Conservation (phyloP, 2,888 invertebrate genomes). For the Conus canariensis region DNA sequence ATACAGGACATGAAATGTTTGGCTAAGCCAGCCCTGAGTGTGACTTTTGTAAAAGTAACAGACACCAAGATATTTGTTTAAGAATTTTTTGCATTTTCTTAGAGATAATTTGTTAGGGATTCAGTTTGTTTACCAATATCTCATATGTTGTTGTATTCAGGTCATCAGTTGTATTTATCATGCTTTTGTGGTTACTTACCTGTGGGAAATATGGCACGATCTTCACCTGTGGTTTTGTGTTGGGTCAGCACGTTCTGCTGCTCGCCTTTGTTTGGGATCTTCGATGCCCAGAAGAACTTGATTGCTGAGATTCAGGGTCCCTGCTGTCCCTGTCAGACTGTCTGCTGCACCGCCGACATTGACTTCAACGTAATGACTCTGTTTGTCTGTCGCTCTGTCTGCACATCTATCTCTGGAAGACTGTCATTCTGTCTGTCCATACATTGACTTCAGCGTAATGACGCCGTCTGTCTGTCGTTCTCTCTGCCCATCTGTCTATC, state of each 20-base stretch:
- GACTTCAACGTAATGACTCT: conserved; percentile 69
- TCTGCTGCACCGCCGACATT: conserved; percentile 73
- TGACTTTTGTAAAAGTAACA: too few relatives aligned
- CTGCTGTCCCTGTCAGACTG: conserved; percentile 71
- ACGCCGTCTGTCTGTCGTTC: too few relatives aligned
- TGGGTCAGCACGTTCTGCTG: conserved; percentile 57
- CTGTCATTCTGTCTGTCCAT: not conserved
- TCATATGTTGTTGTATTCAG: not conserved
- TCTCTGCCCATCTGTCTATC: too few relatives aligned
- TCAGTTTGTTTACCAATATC: not conserved
- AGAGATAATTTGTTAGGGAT: not conserved
- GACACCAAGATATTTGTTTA: too few relatives aligned
- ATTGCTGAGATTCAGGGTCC: conserved; percentile 72
- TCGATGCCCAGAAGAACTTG: conserved; percentile 63
- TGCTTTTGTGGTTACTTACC: too few relatives aligned
- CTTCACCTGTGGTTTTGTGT: not conserved
- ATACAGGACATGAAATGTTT: too few relatives aligned
- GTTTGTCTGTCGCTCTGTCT: too few relatives aligned
- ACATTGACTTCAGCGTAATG: conserved; percentile 73
- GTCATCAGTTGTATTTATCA: too few relatives aligned
- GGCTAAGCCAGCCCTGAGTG: too few relatives aligned
- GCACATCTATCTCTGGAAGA: not conserved
- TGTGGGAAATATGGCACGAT: too few relatives aligned
- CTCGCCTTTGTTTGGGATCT: conserved; percentile 68
- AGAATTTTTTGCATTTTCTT: too few relatives aligned